Evolutionary conservation across 1,140 invertebrate genomes (phyloP).

Genomic region (Anoplolepis gracilipes): DNA sequence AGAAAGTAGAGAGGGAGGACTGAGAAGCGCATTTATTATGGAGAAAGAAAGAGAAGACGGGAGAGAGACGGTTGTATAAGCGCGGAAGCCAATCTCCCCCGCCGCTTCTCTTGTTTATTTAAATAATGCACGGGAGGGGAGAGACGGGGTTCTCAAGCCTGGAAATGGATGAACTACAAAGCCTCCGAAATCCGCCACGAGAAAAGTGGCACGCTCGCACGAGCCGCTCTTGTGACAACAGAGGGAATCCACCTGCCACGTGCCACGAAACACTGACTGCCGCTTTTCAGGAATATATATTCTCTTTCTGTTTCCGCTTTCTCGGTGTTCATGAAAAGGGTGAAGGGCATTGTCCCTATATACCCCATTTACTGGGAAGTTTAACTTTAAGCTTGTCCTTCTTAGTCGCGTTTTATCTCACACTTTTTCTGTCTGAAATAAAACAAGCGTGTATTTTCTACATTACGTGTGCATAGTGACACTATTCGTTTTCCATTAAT

Average conservation of each 20-base stretch:
- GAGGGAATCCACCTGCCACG: slow-evolving; percentile 81
- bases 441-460: background rate
- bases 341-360: slow-evolving; percentile 24
- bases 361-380: slow-evolving; percentile 30
- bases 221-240: slow-evolving; percentile 70
- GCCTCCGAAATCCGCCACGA: slow-evolving; percentile 80
- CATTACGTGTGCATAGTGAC: background rate
- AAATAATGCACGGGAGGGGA: slow-evolving; percentile 82
- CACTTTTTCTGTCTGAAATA: background rate
- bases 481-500: background rate
- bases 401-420: background rate
- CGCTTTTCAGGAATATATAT: slow-evolving; percentile 60
- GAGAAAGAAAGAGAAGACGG: slow-evolving; percentile 51
- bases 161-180: slow-evolving; percentile 85
- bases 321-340: slow-evolving; percentile 11
- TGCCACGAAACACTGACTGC: slow-evolving; percentile 64
- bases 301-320: slow-evolving; percentile 34
- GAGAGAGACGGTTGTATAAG: slow-evolving; percentile 38
- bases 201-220: slow-evolving; percentile 27
- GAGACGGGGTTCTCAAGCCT: slow-evolving; percentile 64
- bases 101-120: slow-evolving; percentile 83
- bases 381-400: slow-evolving; percentile 46
- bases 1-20: slow-evolving; percentile 45
- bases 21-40: slow-evolving; percentile 60
- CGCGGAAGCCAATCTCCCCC: slow-evolving; percentile 80